Base-by-base conservation (phyloP, 2,888 invertebrate genomes). In the Melipona bicolor region DNA sequence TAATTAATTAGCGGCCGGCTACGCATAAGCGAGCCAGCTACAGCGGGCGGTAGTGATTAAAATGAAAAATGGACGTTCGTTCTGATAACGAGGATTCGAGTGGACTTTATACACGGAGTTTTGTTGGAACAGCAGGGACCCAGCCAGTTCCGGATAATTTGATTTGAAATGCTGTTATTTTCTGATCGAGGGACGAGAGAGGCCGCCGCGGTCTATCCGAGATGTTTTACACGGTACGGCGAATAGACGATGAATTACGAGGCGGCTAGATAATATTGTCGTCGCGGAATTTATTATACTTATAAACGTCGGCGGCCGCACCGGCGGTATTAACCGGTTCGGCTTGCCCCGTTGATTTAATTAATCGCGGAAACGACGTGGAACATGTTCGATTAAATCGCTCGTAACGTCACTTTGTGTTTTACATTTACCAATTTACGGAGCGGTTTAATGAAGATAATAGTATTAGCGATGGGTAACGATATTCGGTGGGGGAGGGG, bases 1-100 rank as follows among this genome's bases (percentile, higher is more conserved):
- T 88, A 87, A 89, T 89, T 88, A 88, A 88, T 88, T 88, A 88
- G 83, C 81, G 87, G 71, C 36, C 19, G 75, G 27, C 43, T 43
- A 52, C 62, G 82, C 75, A 71, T 74, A 73, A 69, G 65, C 79
- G 77, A 64, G 75, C 64, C 49, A 36, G 56, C 56, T 59, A 67
- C 49, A 32, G 43, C 4, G 43, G 59, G 49, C 43, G 78, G 19
- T 54, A 70, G 85, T 77, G 81, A 85, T 85, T 85, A 85, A 84
- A 81, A 84, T 85, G 85, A 85, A 85, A 85, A 85, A 85, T 85
- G 85, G 70, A 73, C 78, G 75, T 24, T 32, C 76, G 76, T 21
- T 56, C 81, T 50, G 85, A 84, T 85, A 85, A 85, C 85, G 78
- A 81, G 74, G 77, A 84, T 85, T 73, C 68, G 78, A 74, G 85